Conservation (phyloP, 2,888 invertebrate genomes). For the Drosophila borealis region DNA sequence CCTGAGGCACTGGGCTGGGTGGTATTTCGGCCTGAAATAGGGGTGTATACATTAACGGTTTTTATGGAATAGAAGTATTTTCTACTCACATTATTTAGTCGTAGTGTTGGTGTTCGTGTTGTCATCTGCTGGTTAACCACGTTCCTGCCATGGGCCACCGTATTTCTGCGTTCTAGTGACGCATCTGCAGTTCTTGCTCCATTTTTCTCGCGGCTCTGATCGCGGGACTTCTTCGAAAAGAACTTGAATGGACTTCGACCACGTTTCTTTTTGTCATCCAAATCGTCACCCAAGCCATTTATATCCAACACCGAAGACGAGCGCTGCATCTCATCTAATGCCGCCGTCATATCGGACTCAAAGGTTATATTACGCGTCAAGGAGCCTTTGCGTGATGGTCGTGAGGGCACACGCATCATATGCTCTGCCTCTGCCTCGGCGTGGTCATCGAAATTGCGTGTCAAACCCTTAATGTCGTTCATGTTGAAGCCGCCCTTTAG, state of each 20-base stretch:
- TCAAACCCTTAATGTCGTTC: slow-evolving; percentile 96
- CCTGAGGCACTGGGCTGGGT: slow-evolving; percentile 83
- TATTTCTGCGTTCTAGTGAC: slow-evolving; percentile 83
- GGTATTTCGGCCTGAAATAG: slow-evolving; percentile 72
- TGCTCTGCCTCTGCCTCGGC: slow-evolving; percentile 89
- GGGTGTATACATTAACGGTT: not conserved
- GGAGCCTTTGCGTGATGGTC: slow-evolving; percentile 92
- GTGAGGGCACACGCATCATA: slow-evolving; percentile 87
- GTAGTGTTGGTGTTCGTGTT: slow-evolving; percentile 85
- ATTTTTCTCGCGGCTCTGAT: slow-evolving; percentile 89
- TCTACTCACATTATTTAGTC: slow-evolving; percentile 83
- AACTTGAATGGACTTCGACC: slow-evolving; percentile 97
- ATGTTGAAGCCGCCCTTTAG: slow-evolving; percentile 96
- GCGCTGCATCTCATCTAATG: slow-evolving; percentile 87
- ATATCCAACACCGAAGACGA: slow-evolving; percentile 92
- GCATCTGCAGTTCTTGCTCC: slow-evolving; percentile 74
- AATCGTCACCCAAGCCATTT: slow-evolving; percentile 87
- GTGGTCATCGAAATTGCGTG: slow-evolving; percentile 94
- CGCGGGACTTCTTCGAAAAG: slow-evolving; percentile 91
- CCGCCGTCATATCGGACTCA: slow-evolving; percentile 82
- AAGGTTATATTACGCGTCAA: slow-evolving; percentile 87
- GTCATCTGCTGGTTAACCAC: slow-evolving; percentile 85
- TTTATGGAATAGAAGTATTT: not conserved
- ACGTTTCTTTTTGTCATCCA: slow-evolving; percentile 90
- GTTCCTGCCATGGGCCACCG: slow-evolving; percentile 85